Evolutionary conservation across 2,888 invertebrate genomes (phyloP).

Genomic region (Pollenia amentaria): DNA sequence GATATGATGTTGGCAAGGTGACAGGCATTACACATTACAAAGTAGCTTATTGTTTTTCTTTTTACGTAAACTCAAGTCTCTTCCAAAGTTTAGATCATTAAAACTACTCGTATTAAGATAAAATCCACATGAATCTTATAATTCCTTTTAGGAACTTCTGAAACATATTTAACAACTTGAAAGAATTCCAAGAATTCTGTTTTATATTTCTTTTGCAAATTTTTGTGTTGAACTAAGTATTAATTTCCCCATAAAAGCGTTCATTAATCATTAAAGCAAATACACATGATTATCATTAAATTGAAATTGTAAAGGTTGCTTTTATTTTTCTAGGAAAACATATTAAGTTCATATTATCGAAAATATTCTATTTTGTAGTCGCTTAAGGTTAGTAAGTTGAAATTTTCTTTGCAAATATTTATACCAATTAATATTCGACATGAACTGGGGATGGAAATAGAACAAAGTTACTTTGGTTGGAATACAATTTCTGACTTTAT

Average conservation of each 20-base stretch:
- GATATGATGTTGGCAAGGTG: not conserved
- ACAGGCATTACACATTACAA: too few species aligned
- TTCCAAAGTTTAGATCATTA: too few species aligned
- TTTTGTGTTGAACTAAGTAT: too few species aligned
- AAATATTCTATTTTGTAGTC: not conserved
- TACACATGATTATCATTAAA: not conserved
- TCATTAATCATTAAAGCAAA: not conserved
- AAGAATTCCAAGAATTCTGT: not conserved
- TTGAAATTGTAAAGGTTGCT: not conserved
- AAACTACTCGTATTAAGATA: too few species aligned
- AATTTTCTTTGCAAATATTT: slow-evolving; percentile 17
- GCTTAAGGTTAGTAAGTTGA: not conserved
- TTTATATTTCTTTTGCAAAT: not conserved
- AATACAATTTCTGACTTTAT: not conserved
- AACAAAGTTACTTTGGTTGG: not conserved
- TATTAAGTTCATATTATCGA: not conserved
- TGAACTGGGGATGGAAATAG: too few species aligned
- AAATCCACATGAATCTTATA: too few species aligned
- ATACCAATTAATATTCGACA: slow-evolving; percentile 5
- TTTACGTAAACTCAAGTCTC: too few species aligned
- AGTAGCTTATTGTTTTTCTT: too few species aligned
- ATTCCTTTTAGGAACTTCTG: too few species aligned
- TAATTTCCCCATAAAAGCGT: too few species aligned
- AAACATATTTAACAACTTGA: too few species aligned
- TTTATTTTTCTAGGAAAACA: not conserved